Evolutionary conservation across 1,140 invertebrate species (phyloP), one percentile per base, ranked within the genome.

Genomic region (Onthophagus taurus): DNA sequence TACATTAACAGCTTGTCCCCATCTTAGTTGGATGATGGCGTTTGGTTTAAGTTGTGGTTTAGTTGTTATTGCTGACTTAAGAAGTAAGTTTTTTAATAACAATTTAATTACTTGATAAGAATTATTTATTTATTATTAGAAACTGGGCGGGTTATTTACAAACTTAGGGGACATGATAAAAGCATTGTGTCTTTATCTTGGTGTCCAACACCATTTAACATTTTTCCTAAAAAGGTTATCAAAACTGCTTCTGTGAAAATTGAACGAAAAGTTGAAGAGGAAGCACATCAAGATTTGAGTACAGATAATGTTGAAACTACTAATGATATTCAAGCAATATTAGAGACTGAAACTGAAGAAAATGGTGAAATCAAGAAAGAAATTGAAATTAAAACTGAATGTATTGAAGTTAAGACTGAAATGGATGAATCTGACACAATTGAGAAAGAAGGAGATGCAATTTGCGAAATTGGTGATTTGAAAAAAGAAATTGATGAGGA

Each of bases 111-210:
- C 7, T 7, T 26, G n/a, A 26, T n/a, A 26, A 26, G n/a, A 26
- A 26, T 26, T 26, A 26, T 36, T 53, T 48, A 52, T 50, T 43
- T 52, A 62, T 59, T 57, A 54, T 43, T 49, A 76, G 75, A 69
- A 39, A 58, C 63, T 47, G 77, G 78, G 4, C 65, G 61, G 45
- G 52, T 83, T 31, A 44, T 79, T 13, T 79, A 80, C 43, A 78
- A 77, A 67, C 60, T 85, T 4, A 70, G 78, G 54, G 76, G 76
- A 5, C 83, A 87, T 58, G 76, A 85, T 62, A 70, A 73, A n/a
- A 77, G 82, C 52, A 71, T 87, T 31, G 59, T 76, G 5, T 78
- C 75, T 49, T 48, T 88, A 17, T 74, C 76, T 20, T 88, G 83
- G 83, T 86, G 83, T 67, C 84, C 83, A 9, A 60, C 66, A 14